Percentiles rank a stretch among this genome's conserved stretches.
phyloP scores from a whole-genome alignment of 2,888 invertebrate genomes.

The Junonia oenone region DNA sequence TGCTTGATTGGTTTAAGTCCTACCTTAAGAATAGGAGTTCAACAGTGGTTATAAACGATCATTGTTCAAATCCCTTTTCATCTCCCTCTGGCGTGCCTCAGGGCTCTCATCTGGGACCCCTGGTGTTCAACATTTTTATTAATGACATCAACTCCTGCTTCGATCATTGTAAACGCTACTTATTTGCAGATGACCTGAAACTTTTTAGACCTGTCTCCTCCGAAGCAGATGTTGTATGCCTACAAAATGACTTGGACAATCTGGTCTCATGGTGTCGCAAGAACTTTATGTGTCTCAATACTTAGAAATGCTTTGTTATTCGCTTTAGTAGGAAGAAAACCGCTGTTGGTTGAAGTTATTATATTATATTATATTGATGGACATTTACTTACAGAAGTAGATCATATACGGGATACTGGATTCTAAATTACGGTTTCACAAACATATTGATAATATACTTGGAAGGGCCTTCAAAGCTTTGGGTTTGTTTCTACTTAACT shows the following conservation, averaged over 20 bases:
- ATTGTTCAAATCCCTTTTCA: constrained; percentile 1
- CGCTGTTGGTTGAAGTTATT: background rate
- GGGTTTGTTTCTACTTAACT: background rate
- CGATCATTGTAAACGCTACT: background rate
- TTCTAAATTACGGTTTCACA: background rate
- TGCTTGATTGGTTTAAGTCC: background rate
- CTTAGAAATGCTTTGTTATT: background rate
- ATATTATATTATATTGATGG: background rate
- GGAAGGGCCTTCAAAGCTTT: background rate
- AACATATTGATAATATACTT: background rate
- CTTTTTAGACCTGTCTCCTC: background rate
- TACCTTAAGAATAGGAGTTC: background rate
- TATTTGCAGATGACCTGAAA: constrained; percentile 4
- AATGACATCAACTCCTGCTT: constrained; percentile 7
- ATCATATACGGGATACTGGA: background rate
- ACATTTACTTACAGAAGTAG: background rate
- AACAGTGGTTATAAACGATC: background rate
- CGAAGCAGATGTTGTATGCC: background rate
- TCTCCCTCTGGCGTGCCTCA: constrained; percentile 5
- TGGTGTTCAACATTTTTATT: constrained; percentile 16
- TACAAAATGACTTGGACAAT: background rate
- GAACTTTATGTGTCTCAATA: background rate
- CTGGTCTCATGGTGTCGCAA: background rate
- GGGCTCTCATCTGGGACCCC: constrained; percentile 4
- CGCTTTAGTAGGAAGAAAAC: constrained; percentile 4